Conservation (phyloP, 2,797 vertebrate genomes). For the Astyanax mexicanus region DNA sequence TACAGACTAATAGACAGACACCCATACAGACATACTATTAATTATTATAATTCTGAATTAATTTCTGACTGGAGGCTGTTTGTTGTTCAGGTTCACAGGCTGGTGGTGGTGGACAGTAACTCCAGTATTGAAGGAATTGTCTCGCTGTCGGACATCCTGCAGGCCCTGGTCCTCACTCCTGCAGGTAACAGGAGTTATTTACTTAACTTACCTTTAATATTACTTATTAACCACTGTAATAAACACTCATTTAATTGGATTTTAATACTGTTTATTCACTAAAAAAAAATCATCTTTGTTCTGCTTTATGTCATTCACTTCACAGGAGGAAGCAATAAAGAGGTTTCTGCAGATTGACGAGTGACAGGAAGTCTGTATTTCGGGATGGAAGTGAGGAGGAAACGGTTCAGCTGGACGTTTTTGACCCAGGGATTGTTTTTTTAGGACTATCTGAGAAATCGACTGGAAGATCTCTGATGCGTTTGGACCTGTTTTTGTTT, state of each 20-base stretch:
- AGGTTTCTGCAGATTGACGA: constrained; percentile 7
- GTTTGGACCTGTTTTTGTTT: not conserved
- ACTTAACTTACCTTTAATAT: too few relatives aligned
- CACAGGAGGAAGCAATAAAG: constrained; percentile 12
- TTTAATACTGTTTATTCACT: too few relatives aligned
- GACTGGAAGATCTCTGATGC: not conserved
- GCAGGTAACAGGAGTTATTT: too few relatives aligned
- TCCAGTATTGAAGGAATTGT: constrained; percentile 96
- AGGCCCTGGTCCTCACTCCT: constrained; percentile 95
- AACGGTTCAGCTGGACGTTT: not conserved
- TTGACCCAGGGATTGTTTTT: not conserved
- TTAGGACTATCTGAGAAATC: not conserved
- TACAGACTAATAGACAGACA: too few relatives aligned
- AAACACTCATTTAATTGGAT: too few relatives aligned
- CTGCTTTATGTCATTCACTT: not conserved
- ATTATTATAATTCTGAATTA: too few relatives aligned
- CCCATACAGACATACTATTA: too few relatives aligned
- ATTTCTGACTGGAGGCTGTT: not conserved
- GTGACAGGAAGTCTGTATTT: not conserved
- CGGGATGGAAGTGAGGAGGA: not conserved
- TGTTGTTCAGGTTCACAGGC: constrained; percentile 75
- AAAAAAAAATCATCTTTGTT: too few relatives aligned
- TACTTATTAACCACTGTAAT: too few relatives aligned
- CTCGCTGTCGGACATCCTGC: constrained; percentile 97
- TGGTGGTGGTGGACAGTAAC: constrained; percentile 79